These are phyloP conservation scores for Catharus bicknelli DNA, from an alignment of 2,113 vertebrate species.

Conservation along the genomic window DNA sequence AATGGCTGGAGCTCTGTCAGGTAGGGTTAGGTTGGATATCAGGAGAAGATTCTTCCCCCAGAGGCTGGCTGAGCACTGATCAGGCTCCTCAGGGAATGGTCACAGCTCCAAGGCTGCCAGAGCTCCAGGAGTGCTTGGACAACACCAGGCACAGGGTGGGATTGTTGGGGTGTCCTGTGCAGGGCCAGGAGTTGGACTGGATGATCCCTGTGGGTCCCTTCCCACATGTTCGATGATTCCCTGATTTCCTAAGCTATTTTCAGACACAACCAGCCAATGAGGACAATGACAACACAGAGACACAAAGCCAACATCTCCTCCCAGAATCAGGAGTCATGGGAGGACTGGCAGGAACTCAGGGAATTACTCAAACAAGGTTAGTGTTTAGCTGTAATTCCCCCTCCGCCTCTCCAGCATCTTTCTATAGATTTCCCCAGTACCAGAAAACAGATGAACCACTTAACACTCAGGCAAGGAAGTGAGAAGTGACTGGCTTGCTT, in stretches of 20 bases:
- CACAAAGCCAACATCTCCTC: neutral
- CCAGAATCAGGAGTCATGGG: neutral
- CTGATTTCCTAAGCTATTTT: neutral
- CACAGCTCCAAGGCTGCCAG: accelerated
- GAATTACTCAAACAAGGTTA: neutral
- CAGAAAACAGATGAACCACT: constrained; percentile 42
- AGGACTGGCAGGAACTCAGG: constrained; percentile 16
- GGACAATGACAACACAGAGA: neutral
- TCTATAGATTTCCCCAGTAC: constrained; percentile 33
- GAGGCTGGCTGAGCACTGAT: accelerated
- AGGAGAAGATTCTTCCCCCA: neutral
- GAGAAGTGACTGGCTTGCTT: constrained; percentile 51
- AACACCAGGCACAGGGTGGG: neutral
- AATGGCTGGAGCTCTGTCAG: neutral
- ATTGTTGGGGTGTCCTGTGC: neutral
- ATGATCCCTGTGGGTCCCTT: neutral
- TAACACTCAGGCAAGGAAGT: constrained; percentile 17
- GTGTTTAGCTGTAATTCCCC: neutral
- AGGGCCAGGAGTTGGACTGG: neutral
- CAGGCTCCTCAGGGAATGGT: neutral
- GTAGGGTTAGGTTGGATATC: neutral
- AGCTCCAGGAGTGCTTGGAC: neutral
- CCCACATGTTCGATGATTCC: neutral
- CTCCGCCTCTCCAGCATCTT: neutral
- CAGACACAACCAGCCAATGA: neutral